Conservation (phyloP, 2,113 vertebrate species). For the Pseudorasbora parva region DNA sequence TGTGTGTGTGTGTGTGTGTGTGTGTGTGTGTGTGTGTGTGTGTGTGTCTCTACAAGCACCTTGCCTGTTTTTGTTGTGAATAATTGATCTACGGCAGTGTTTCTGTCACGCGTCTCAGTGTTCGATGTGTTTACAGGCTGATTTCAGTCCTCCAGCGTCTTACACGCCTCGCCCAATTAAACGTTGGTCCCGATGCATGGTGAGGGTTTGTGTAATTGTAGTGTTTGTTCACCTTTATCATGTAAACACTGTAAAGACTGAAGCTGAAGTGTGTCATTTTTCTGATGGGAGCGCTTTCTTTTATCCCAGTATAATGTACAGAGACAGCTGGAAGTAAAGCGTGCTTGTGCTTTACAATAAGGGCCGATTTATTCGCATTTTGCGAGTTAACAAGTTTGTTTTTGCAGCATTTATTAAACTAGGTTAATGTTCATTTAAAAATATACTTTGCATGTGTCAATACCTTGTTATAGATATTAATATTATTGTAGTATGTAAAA, state of each 20-base stretch:
- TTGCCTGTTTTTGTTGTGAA: constrained; percentile 53
- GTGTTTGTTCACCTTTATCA: background rate
- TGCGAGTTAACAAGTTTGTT: no score
- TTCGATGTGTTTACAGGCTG: background rate
- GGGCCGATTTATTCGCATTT: no score
- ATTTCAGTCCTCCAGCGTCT: background rate
- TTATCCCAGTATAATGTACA: background rate
- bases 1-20: constrained; percentile 24
- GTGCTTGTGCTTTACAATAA: no score
- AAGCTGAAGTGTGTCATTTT: background rate
- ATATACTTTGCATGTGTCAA: no score
- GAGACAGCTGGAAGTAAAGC: background rate
- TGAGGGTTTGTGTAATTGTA: background rate
- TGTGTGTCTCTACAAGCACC: constrained; percentile 52
- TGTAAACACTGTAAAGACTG: background rate
- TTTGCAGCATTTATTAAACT: no score
- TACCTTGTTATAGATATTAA: no score
- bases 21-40: constrained; percentile 20
- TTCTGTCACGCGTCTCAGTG: background rate
- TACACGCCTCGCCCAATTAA: background rate
- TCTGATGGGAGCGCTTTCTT: background rate
- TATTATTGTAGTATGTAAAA: no score
- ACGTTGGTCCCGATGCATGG: background rate
- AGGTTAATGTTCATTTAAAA: no score
- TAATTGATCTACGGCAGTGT: constrained; percentile 55